phyloP scores from a whole-genome alignment of 2,888 invertebrate species.

The Psylliodes chrysocephalus region DNA sequence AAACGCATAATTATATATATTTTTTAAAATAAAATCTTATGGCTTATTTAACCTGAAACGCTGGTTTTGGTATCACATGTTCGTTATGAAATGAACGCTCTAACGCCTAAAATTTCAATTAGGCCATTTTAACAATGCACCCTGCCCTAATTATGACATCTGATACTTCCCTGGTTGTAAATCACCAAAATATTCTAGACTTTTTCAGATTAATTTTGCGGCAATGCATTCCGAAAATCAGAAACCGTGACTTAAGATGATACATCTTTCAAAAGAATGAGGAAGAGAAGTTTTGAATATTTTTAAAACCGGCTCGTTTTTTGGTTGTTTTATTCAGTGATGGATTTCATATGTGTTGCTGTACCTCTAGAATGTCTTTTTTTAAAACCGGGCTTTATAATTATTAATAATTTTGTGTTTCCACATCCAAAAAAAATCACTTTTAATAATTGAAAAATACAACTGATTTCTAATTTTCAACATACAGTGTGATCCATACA shows the following conservation, averaged over 20 bases:
- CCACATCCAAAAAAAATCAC: too few species aligned
- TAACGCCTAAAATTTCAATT: conserved; percentile 37
- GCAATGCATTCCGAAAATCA: conserved; percentile 44
- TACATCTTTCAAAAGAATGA: conserved; percentile 37
- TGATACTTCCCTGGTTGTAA: conserved; percentile 42
- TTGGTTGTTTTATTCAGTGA: too few species aligned
- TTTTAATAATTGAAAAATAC: too few species aligned
- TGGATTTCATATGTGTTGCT: too few species aligned
- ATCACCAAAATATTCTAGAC: conserved; percentile 36
- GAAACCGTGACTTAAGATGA: conserved; percentile 40
- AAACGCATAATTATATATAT: too few species aligned
- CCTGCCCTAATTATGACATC: conserved; percentile 39
- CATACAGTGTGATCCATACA: too few species aligned
- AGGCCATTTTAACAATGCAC: conserved; percentile 37
- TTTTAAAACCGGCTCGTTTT: background rate
- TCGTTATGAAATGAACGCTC: conserved; percentile 31
- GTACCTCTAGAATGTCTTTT: too few species aligned
- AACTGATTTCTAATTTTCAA: too few species aligned
- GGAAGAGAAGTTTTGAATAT: conserved; percentile 9
- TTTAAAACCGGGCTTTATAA: too few species aligned
- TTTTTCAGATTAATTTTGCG: conserved; percentile 46
- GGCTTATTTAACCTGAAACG: too few species aligned
- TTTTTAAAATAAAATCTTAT: too few species aligned
- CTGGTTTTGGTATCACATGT: conserved; percentile 22
- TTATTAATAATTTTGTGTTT: too few species aligned